Evolutionary conservation across 2,797 vertebrate genomes (phyloP).

Genomic region (Enteromius anoplus): DNA sequence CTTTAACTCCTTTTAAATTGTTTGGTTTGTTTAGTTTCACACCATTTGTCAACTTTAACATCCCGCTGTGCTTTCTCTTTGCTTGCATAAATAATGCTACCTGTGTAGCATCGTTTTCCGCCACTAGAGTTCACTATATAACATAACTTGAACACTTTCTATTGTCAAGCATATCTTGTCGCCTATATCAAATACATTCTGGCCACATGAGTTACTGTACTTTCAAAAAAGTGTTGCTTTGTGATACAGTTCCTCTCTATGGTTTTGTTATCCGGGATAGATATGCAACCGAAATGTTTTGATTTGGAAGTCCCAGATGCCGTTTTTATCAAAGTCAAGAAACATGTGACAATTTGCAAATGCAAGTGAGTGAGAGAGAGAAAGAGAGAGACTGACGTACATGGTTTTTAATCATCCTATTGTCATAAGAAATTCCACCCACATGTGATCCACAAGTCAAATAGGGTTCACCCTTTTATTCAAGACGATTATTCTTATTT

Average conservation of each 20-base stretch:
- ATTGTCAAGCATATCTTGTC: not conserved
- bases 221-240: not conserved
- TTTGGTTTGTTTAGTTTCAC: not conserved
- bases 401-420: not conserved
- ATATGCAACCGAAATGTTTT: not conserved
- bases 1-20: not conserved
- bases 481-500: not conserved
- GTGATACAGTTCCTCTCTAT: not conserved
- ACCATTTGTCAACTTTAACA: not conserved
- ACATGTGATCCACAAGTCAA: not conserved
- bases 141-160: constrained; percentile 12
- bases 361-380: not conserved
- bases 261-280: not conserved
- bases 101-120: constrained; percentile 4
- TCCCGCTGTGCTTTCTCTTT: not conserved
- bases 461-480: not conserved
- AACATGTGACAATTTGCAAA: constrained; percentile 17
- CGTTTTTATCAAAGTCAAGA: not conserved
- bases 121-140: constrained; percentile 57
- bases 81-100: not conserved
- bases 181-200: not conserved
- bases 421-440: not conserved
- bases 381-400: not conserved
- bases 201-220: not conserved
- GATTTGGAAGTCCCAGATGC: not conserved